phyloP scores from a whole-genome alignment of 2,797 vertebrate genomes.

The Picus viridis region DNA sequence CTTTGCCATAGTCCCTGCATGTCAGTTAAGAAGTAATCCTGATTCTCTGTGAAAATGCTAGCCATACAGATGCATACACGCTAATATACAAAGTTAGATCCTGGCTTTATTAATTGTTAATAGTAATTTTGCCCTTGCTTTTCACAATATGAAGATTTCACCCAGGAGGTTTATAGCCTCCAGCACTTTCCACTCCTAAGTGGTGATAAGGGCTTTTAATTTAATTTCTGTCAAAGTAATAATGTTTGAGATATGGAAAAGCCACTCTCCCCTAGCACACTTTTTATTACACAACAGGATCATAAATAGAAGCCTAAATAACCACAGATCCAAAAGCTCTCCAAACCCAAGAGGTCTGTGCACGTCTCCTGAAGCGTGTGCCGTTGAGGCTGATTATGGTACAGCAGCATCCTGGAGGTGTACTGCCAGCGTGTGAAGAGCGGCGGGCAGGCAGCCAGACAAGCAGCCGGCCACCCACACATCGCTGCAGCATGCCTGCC shows the following conservation, averaged over 20 bases:
- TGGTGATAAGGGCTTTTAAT: slow-evolving; percentile 13
- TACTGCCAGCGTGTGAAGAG: not conserved
- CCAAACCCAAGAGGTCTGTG: not conserved
- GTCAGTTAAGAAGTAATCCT: not conserved
- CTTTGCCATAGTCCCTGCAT: not conserved
- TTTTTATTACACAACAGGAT: slow-evolving; percentile 3
- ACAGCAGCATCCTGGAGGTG: slow-evolving; percentile 23
- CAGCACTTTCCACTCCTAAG: not conserved
- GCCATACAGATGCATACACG: not conserved
- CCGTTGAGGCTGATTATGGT: not conserved
- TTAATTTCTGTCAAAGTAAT: slow-evolving; percentile 38
- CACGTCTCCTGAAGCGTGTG: not conserved
- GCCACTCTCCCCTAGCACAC: not conserved
- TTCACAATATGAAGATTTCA: not conserved
- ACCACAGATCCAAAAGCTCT: not conserved
- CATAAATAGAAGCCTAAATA: slow-evolving; percentile 23
- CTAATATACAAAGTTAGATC: not conserved
- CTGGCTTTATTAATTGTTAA: not conserved
- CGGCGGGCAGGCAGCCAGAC: slow-evolving; percentile 15
- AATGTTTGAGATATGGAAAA: not conserved
- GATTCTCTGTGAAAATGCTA: not conserved
- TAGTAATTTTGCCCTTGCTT: slow-evolving; percentile 2
- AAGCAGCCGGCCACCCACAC: slow-evolving; percentile 55
- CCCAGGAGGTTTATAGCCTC: not conserved
- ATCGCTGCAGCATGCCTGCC: slow-evolving; percentile 33